Conservation (phyloP, 1,140 invertebrate genomes). For the Propsilocerus akamusi region DNA sequence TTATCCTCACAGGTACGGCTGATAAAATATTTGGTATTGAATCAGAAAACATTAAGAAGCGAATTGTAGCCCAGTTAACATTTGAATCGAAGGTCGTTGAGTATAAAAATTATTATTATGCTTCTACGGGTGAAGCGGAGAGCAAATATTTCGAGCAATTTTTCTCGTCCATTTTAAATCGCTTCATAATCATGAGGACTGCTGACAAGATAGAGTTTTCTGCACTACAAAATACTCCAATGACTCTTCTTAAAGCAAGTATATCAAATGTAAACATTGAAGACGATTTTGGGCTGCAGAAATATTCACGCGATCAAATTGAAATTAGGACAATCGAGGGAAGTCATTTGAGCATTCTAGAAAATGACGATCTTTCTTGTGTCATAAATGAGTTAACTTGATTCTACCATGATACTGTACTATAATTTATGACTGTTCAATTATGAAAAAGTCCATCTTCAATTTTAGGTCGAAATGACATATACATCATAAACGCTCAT, state of each 20-base stretch:
- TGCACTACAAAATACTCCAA: slow-evolving; percentile 28
- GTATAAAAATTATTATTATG: slow-evolving; percentile 15
- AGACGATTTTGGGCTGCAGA: slow-evolving; percentile 43
- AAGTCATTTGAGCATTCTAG: slow-evolving; percentile 48
- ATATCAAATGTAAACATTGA: slow-evolving; percentile 26
- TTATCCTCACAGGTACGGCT: slow-evolving; percentile 29
- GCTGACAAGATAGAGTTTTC: slow-evolving; percentile 26
- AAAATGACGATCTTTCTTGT: slow-evolving; percentile 39
- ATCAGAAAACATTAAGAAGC: too few species aligned
- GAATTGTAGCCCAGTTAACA: too few species aligned
- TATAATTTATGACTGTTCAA: too few species aligned
- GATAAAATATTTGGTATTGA: slow-evolving; percentile 30
- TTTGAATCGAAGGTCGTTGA: slow-evolving; percentile 14
- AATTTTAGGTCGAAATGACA: too few species aligned
- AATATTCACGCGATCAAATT: slow-evolving; percentile 27
- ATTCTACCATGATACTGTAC: too few species aligned
- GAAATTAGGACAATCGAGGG: slow-evolving; percentile 38
- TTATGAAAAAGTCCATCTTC: too few species aligned
- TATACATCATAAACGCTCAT: too few species aligned
- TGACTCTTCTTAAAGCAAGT: slow-evolving; percentile 41
- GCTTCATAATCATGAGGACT: slow-evolving; percentile 32
- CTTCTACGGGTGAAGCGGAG: slow-evolving; percentile 18
- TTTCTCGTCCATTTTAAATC: slow-evolving; percentile 27
- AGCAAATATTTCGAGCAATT: slow-evolving; percentile 28
- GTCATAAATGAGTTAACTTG: too few species aligned